Percentiles rank a stretch among this genome's conserved stretches.
These are phyloP conservation scores for Tethya wilhelma DNA, from an alignment of 37 sponge, comb jelly and placozoan species.

Conservation along the genomic window DNA sequence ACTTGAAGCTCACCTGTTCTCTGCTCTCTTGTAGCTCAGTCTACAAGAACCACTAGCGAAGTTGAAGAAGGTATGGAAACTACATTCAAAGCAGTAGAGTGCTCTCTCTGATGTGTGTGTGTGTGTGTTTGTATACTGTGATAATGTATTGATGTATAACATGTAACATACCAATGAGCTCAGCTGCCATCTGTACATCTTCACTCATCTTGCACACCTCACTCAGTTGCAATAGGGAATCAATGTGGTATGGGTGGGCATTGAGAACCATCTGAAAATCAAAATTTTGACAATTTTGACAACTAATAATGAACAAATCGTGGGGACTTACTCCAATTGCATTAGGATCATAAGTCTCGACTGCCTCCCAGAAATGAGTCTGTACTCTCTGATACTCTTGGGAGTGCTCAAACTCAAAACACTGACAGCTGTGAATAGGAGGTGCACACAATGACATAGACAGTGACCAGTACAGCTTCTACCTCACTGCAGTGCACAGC, in stretches of 20 bases:
- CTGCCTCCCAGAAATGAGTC: constrained; percentile 78
- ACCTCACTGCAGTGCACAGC: neutral
- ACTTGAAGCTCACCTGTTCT: constrained; percentile 80
- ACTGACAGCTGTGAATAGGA: constrained; percentile 51
- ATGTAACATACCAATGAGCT: constrained; percentile 72
- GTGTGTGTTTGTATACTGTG: neutral
- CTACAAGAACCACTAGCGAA: constrained; percentile 80
- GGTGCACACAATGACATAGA: neutral
- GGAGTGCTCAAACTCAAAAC: constrained; percentile 81
- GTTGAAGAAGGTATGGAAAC: constrained; percentile 91
- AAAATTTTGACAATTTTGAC: neutral
- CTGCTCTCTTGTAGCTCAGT: constrained; percentile 78
- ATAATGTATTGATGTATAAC: neutral
- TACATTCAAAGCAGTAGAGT: constrained; percentile 86
- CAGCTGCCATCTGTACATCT: constrained; percentile 90
- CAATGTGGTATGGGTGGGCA: constrained; percentile 93
- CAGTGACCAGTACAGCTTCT: neutral
- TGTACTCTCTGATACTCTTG: constrained; percentile 82
- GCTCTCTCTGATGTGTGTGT: constrained; percentile 78
- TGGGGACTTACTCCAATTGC: constrained; percentile 70
- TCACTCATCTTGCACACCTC: constrained; percentile 94
- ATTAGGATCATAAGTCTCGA: constrained; percentile 85
- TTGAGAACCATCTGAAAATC: constrained; percentile 57
- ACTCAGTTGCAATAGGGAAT: constrained; percentile 94
- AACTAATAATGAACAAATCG: neutral